These are phyloP conservation scores for Trichonephila inaurata DNA, from an alignment of 1,140 invertebrate genomes.

Conservation along the genomic window DNA sequence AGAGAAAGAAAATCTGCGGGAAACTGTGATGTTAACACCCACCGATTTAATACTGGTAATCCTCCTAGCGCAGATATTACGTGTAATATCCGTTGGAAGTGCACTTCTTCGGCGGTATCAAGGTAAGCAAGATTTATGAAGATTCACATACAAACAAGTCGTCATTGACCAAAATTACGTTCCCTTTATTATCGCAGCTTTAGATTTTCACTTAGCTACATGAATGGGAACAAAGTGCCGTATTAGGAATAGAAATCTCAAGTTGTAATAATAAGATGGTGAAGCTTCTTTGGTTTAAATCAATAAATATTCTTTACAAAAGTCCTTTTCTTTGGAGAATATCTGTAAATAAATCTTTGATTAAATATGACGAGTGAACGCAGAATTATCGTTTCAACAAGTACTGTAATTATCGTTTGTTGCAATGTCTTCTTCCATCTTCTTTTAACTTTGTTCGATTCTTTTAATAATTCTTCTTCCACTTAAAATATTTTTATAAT, in stretches of 20 bases:
- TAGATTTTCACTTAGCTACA: conserved; percentile 31
- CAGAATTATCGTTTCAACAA: too few relatives aligned
- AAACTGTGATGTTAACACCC: conserved; percentile 44
- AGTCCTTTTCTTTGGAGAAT: background rate
- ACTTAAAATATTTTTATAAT: too few relatives aligned
- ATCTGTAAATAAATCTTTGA: too few relatives aligned
- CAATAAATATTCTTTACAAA: background rate
- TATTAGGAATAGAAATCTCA: background rate
- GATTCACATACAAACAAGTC: conserved; percentile 60
- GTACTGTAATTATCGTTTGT: too few relatives aligned
- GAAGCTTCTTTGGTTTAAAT: background rate
- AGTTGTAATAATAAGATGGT: background rate
- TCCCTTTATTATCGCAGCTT: conserved; percentile 46
- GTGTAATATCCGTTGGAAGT: conserved; percentile 74
- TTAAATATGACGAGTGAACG: too few relatives aligned
- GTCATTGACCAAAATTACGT: background rate
- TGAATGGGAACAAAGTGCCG: background rate
- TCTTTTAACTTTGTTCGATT: too few relatives aligned
- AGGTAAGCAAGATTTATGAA: conserved; percentile 71
- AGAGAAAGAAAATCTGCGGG: conserved; percentile 43
- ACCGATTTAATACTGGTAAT: conserved; percentile 58
- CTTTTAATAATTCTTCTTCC: too few relatives aligned
- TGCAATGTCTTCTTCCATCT: too few relatives aligned
- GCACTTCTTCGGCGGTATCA: conserved; percentile 56
- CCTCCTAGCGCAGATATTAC: conserved; percentile 71